Percentiles rank a stretch among this genome's conserved stretches.
phyloP scores from a whole-genome alignment of 35 echinoderm and acorn worm genomes.

The Lytechinus variegatus region DNA sequence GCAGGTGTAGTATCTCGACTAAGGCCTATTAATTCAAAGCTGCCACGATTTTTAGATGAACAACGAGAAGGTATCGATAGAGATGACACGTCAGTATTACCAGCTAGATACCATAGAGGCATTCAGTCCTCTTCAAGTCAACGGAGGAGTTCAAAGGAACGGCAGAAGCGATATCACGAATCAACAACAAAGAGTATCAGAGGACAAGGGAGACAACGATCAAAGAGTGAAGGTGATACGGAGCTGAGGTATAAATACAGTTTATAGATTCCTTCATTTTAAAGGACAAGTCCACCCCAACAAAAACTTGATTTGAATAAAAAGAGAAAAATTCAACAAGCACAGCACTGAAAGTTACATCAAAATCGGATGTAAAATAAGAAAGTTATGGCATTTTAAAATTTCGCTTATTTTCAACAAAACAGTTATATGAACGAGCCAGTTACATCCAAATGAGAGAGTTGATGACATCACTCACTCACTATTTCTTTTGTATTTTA shows the following conservation, averaged over 20 bases:
- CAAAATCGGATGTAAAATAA: too few species aligned
- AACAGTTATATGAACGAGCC: too few species aligned
- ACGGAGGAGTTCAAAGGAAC: neutral
- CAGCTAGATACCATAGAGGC: neutral
- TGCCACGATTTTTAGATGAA: neutral
- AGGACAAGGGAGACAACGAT: neutral
- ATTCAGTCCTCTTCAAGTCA: neutral
- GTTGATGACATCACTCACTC: too few species aligned
- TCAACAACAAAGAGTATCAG: neutral
- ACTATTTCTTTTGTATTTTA: too few species aligned
- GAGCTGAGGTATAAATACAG: neutral
- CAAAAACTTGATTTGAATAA: too few species aligned
- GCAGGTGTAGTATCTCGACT: neutral
- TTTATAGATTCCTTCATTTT: too few species aligned
- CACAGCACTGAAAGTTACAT: too few species aligned
- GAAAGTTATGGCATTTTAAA: too few species aligned
- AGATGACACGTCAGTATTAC: neutral
- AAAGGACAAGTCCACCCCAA: too few species aligned
- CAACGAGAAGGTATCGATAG: neutral
- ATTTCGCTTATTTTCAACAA: too few species aligned
- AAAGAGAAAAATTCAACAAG: too few species aligned
- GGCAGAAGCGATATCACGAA: neutral
- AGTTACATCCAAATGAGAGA: too few species aligned
- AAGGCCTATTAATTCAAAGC: neutral
- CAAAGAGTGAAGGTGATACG: neutral